These are phyloP conservation scores for Dynastes tityus DNA, from an alignment of 2,888 invertebrate species.

Conservation along the genomic window DNA sequence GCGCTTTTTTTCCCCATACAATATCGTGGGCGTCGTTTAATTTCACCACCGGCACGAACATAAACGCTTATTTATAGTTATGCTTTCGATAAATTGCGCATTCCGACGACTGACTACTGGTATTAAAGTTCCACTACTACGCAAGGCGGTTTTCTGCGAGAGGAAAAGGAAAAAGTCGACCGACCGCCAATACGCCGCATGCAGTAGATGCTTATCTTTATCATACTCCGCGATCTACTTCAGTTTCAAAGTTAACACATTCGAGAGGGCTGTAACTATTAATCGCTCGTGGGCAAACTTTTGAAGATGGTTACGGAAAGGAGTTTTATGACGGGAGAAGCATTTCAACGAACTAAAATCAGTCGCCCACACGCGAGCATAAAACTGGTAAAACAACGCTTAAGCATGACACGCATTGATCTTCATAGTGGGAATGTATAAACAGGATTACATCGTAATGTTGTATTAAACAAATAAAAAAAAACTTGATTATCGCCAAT, in stretches of 20 bases:
- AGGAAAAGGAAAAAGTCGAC: constrained; percentile 13
- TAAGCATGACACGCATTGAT: constrained; percentile 50
- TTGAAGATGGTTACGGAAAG: constrained; percentile 14
- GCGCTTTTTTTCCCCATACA: constrained; percentile 15
- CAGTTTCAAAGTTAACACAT: constrained; percentile 32
- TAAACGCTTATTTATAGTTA: constrained; percentile 50
- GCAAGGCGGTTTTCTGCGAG: constrained; percentile 41
- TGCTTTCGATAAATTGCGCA: constrained; percentile 51
- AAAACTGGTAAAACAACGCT: constrained; percentile 59
- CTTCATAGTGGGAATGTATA: background rate
- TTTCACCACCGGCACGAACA: constrained; percentile 48
- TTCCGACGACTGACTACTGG: constrained; percentile 49
- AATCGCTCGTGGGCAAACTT: constrained; percentile 27
- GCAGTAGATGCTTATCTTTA: constrained; percentile 37
- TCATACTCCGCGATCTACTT: constrained; percentile 32
- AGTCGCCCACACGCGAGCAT: constrained; percentile 54
- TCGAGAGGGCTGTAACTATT: constrained; percentile 17
- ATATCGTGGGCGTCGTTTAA: constrained; percentile 50
- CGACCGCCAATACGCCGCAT: constrained; percentile 23
- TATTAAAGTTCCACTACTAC: constrained; percentile 44
- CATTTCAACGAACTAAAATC: constrained; percentile 13
- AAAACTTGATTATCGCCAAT: too few relatives aligned
- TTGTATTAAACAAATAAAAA: too few relatives aligned
- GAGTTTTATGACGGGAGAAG: background rate
- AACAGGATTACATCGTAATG: too few relatives aligned